Base-by-base conservation (phyloP, 2,888 invertebrate genomes). In the Aphodius sticticus region DNA sequence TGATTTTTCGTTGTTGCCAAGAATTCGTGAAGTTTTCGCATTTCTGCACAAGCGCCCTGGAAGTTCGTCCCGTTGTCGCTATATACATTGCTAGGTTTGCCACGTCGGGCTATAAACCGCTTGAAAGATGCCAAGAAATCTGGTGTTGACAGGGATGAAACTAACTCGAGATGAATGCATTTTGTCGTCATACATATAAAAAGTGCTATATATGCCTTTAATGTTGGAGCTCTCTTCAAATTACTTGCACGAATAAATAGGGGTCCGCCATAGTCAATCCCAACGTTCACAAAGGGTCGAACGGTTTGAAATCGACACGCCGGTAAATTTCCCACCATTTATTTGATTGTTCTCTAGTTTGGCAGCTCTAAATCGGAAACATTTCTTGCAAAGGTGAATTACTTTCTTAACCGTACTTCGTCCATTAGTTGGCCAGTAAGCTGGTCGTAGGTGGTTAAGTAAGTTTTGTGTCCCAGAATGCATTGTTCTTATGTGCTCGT, bases 21-120 rank as follows among this genome's bases (percentile, higher is more conserved):
- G 38, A 38, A 38, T 38, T 38, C 38, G 38, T 38, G 38, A 38
- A 38, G 38, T 38, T 38, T 38, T 38, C 38, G 38, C 38, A 38
- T 38, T 38, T 38, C 38, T 6, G 38, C 38, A 38, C 38, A 38
- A 38, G 38, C 38, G 38, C 77, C 77, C 26, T 26, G 26, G 53
- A 76, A 76, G 26, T 76, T 76, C 35, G 77, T 76, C n/a, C 77
- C 69, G 26, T 69, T 69, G n/a, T 76, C 77, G 38, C 38, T 38
- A 38, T 38, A 38, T 38, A 38, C 38, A 38, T 38, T 38, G 38
- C 7, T 38, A 38, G 38, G 38, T 72, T 72, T 72, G 72, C 72
- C 16, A 36, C 72, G 16, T 16, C 26, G 72, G 26, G 35, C 26
- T n/a, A 72, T n/a, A 72, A 72, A 26, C 36, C 72, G 26, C 16